Conservation (phyloP, 2,113 vertebrate genomes). For the Poeciliopsis prolifica region DNA sequence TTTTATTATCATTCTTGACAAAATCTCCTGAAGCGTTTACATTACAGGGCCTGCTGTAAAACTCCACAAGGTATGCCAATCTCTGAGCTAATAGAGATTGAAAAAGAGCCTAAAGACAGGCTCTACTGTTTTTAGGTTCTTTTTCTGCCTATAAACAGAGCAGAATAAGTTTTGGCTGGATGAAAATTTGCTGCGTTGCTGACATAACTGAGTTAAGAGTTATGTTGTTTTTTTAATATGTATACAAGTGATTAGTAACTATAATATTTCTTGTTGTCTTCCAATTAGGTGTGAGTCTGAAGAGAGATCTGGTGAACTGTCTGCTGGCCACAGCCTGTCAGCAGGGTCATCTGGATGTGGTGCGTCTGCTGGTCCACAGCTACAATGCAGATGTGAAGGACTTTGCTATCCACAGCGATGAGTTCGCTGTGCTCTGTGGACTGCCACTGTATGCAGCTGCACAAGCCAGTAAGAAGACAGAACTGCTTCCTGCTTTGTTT, state of each 20-base stretch:
- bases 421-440: conserved; percentile 88
- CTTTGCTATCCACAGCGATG: conserved; percentile 83
- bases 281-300: conserved; percentile 75
- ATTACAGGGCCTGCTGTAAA: too few species aligned
- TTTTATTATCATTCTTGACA: too few species aligned
- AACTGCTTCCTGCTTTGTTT: neutral
- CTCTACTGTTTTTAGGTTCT: too few species aligned
- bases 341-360: conserved; percentile 86
- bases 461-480: conserved; percentile 80
- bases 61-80: too few species aligned
- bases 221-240: neutral
- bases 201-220: neutral
- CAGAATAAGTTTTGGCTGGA: too few species aligned
- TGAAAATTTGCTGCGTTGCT: too few species aligned
- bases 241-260: neutral
- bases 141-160: too few species aligned
- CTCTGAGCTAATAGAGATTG: too few species aligned
- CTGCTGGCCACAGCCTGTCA: conserved; percentile 91
- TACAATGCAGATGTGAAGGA: conserved; percentile 87
- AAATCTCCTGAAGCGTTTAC: too few species aligned
- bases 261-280: neutral
- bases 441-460: conserved; percentile 91
- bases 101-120: too few species aligned
- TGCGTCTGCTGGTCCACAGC: conserved; percentile 83
- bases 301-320: conserved; percentile 88